These are phyloP conservation scores for Pachycephus smyrnensis DNA, from an alignment of 2,888 invertebrate species.

Conservation along the genomic window DNA sequence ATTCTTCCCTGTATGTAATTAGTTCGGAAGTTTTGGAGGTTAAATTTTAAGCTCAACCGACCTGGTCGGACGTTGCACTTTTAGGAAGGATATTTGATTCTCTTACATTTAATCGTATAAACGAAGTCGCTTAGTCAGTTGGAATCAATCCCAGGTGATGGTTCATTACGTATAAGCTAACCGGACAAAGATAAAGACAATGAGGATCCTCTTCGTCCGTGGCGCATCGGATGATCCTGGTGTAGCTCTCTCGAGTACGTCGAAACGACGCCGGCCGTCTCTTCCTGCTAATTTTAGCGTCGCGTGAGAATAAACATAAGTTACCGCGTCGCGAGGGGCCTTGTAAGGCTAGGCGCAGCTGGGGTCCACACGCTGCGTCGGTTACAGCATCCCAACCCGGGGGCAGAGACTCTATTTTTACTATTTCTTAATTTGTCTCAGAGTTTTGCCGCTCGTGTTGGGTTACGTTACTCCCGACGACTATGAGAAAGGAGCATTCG, in stretches of 20 bases:
- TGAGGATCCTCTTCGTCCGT: neutral
- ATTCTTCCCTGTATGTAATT: too few species aligned
- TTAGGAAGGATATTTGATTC: too few species aligned
- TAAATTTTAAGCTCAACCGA: too few species aligned
- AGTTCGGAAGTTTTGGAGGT: too few species aligned
- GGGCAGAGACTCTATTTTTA: conserved; percentile 48
- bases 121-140: too few species aligned
- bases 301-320: conserved; percentile 26
- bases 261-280: neutral
- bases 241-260: neutral
- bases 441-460: conserved; percentile 39
- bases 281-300: conserved; percentile 18
- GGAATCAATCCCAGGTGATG: too few species aligned
- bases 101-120: too few species aligned
- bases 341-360: conserved; percentile 48
- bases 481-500: neutral
- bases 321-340: conserved; percentile 37
- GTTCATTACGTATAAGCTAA: too few species aligned
- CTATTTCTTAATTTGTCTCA: conserved; percentile 51
- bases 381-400: conserved; percentile 32
- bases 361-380: conserved; percentile 33
- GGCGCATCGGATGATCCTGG: neutral
- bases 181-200: too few species aligned
- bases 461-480: conserved; percentile 17
- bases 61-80: too few species aligned